These are phyloP conservation scores for Myopa tessellatipennis DNA, from an alignment of 2,888 invertebrate genomes.

Conservation along the genomic window DNA sequence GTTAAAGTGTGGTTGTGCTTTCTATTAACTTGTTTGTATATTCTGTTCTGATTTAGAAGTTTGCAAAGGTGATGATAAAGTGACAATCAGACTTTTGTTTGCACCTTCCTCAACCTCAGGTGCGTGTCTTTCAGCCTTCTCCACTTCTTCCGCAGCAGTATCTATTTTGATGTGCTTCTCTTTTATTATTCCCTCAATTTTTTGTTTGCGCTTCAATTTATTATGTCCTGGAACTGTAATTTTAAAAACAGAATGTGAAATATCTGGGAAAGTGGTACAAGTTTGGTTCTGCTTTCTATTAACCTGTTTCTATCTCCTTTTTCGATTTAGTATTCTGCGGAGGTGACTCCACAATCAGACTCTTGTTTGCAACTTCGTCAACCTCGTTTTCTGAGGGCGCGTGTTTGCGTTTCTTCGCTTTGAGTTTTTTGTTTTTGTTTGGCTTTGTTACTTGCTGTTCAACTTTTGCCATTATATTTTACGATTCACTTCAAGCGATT, in stretches of 20 bases:
- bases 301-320: too few species aligned
- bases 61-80: too few species aligned
- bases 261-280: neutral
- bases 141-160: neutral
- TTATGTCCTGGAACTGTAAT: constrained; percentile 6
- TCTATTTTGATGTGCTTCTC: constrained; percentile 49
- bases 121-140: neutral
- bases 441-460: constrained; percentile 40
- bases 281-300: neutral
- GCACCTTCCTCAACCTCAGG: constrained; percentile 60
- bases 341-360: constrained; percentile 56
- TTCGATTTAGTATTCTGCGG: too few species aligned
- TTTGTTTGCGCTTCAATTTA: constrained; percentile 49
- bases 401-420: constrained; percentile 55
- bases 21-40: too few species aligned
- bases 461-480: constrained; percentile 51
- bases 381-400: constrained; percentile 49
- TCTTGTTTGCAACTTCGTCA: constrained; percentile 61
- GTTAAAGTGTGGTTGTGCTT: neutral
- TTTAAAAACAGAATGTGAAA: neutral
- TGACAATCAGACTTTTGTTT: constrained; percentile 57
- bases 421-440: constrained; percentile 44
- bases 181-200: constrained; percentile 36
- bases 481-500: too few species aligned
- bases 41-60: too few species aligned